These are phyloP conservation scores for Phallusia fumigata DNA, from an alignment of 23 tunicate genomes.

Conservation along the genomic window DNA sequence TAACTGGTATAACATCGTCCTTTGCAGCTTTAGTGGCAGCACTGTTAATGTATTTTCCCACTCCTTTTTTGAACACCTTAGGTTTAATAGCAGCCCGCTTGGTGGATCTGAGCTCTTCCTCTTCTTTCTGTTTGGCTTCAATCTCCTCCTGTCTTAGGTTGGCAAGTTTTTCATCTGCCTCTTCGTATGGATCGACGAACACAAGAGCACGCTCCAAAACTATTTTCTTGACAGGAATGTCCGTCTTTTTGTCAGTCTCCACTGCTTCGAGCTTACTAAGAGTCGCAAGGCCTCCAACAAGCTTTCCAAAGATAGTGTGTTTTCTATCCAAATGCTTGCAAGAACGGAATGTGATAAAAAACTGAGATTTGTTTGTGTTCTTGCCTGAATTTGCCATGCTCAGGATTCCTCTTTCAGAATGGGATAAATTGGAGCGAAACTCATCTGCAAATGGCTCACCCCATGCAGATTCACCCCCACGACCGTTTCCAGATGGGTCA, in stretches of 20 bases:
- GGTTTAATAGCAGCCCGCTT: constrained; percentile 42
- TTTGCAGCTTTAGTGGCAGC: not conserved
- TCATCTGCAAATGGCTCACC: constrained; percentile 94
- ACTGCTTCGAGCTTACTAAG: constrained; percentile 63
- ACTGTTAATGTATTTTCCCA: constrained; percentile 82
- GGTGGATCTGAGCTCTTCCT: constrained; percentile 17
- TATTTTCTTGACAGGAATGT: constrained; percentile 65
- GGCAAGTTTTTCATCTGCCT: constrained; percentile 88
- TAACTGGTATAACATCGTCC: not conserved
- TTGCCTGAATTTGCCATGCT: constrained; percentile 98
- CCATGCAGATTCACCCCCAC: constrained; percentile 93
- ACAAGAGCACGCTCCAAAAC: constrained; percentile 64
- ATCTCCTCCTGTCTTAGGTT: constrained; percentile 64
- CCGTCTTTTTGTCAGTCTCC: constrained; percentile 85
- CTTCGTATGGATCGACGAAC: constrained; percentile 93
- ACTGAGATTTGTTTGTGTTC: constrained; percentile 90
- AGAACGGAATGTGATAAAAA: constrained; percentile 93
- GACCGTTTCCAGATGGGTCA: constrained; percentile 95
- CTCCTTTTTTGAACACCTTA: constrained; percentile 73
- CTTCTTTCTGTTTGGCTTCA: constrained; percentile 51
- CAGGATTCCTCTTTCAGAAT: constrained; percentile 82
- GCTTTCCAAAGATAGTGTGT: constrained; percentile 91
- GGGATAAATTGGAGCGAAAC: constrained; percentile 73
- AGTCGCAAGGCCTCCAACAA: constrained; percentile 91
- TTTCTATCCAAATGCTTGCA: constrained; percentile 90